These are phyloP conservation scores for Falco novaeseelandiae DNA, from an alignment of 2,797 vertebrate genomes.

Conservation along the genomic window DNA sequence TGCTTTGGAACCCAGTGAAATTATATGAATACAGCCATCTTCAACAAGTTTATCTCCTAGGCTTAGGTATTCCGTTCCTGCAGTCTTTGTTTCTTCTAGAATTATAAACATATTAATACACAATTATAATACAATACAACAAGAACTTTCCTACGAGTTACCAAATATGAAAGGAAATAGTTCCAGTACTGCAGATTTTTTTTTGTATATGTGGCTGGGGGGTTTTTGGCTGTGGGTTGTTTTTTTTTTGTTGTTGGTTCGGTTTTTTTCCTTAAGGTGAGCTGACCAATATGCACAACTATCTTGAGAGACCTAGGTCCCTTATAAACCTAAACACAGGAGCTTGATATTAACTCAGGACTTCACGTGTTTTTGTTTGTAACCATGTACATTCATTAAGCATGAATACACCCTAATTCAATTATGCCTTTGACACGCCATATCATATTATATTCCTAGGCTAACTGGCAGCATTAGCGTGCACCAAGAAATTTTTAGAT, in stretches of 20 bases:
- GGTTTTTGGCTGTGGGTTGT: background rate
- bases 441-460: background rate
- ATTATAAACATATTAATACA: conserved; percentile 8
- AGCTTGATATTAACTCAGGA: background rate
- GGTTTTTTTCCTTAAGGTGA: background rate
- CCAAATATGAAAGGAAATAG: background rate
- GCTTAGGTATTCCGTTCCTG: conserved; percentile 71
- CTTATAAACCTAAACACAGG: background rate
- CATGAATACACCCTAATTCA: background rate
- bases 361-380: background rate
- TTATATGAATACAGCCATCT: conserved; percentile 87
- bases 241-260: too few relatives aligned
- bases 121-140: background rate
- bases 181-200: background rate
- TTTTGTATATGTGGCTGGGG: background rate
- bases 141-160: background rate
- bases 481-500: background rate
- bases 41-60: conserved; percentile 80
- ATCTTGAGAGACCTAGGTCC: background rate
- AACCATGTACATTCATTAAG: background rate
- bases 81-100: conserved; percentile 77
- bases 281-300: background rate
- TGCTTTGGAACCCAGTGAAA: conserved; percentile 95
- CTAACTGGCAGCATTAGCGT: background rate
- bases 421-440: background rate